Percentiles rank a stretch among this genome's conserved stretches.
phyloP scores from a whole-genome alignment of 2,797 vertebrate genomes.

The Trachurus trachurus region DNA sequence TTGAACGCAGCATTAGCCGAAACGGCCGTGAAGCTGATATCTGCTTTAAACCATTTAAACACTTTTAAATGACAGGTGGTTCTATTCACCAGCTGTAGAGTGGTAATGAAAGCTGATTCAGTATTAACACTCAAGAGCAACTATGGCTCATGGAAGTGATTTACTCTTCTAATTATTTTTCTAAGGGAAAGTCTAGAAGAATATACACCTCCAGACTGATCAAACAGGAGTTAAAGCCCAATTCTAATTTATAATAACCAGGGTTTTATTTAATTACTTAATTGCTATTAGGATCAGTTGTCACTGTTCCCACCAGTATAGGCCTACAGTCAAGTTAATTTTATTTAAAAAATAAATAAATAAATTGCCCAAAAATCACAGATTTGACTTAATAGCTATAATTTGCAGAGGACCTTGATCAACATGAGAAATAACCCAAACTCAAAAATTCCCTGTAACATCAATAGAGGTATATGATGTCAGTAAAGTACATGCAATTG shows the following conservation, averaged over 20 bases:
- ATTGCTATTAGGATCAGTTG: background rate
- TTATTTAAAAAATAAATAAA: too few species aligned
- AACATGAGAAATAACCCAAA: background rate
- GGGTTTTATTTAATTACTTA: too few species aligned
- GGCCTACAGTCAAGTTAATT: background rate
- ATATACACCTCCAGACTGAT: background rate
- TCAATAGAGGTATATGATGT: background rate
- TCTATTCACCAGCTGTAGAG: conserved; percentile 13
- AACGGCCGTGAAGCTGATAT: too few species aligned
- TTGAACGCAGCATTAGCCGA: too few species aligned
- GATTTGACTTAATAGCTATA: background rate
- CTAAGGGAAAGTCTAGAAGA: background rate
- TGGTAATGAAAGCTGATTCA: conserved; percentile 33
- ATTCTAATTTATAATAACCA: background rate
- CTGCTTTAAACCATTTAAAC: too few species aligned
- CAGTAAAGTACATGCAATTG: background rate
- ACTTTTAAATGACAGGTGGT: conserved; percentile 36
- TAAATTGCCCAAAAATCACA: background rate
- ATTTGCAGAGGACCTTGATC: background rate
- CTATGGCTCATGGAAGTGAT: conserved; percentile 4
- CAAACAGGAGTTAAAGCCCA: background rate
- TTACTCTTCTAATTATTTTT: background rate
- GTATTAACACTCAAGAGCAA: conserved; percentile 21
- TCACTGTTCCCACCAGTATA: background rate
- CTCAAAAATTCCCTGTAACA: background rate